Evolutionary conservation across 2,113 vertebrate genomes (phyloP).

Genomic region (Ancistrus triradiatus): DNA sequence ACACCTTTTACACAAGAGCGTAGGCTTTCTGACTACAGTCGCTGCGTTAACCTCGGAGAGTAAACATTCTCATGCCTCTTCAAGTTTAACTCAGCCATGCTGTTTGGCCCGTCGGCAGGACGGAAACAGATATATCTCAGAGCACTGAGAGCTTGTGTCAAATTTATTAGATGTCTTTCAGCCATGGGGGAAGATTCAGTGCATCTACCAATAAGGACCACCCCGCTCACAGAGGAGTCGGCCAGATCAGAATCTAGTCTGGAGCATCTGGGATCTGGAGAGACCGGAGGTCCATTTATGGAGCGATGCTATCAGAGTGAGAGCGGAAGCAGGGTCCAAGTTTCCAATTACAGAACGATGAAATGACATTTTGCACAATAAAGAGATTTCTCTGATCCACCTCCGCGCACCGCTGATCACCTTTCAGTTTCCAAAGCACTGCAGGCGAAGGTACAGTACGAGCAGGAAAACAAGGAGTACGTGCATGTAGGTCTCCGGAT

Average conservation of each 20-base stretch:
- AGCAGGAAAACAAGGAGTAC: neutral
- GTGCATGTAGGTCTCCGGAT: neutral
- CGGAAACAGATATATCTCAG: conserved; percentile 20
- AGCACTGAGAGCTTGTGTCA: conserved; percentile 3
- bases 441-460: neutral
- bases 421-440: neutral
- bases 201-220: neutral
- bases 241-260: neutral
- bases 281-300: conserved; percentile 11
- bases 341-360: conserved; percentile 33
- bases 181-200: conserved; percentile 4
- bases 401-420: neutral
- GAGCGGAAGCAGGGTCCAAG: conserved; percentile 13
- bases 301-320: conserved; percentile 26
- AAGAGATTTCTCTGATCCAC: conserved; percentile 11
- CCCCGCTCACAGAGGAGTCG: neutral
- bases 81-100: conserved; percentile 20
- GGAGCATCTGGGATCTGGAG: conserved; percentile 17
- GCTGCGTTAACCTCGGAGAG: conserved; percentile 31
- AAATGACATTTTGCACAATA: neutral
- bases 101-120: conserved; percentile 22
- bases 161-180: conserved; percentile 23
- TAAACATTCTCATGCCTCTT: conserved; percentile 32
- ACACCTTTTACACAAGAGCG: neutral
- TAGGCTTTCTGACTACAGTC: conserved; percentile 23